Evolutionary conservation across 2,888 invertebrate species (phyloP).

Genomic region (Diploptera punctata): DNA sequence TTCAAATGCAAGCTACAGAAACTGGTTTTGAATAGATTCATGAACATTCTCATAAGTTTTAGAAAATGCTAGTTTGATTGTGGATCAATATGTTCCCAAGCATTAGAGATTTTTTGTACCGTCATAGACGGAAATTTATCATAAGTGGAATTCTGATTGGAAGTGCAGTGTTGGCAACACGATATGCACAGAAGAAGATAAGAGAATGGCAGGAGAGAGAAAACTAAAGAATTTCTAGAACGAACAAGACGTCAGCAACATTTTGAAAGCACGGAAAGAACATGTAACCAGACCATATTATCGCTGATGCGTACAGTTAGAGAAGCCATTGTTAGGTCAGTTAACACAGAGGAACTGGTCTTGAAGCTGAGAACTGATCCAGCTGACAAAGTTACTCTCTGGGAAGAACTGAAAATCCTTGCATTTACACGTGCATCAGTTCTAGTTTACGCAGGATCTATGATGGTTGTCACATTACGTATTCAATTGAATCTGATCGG

Average conservation of each 20-base stretch:
- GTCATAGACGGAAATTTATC: conserved; percentile 85
- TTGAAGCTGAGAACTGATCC: conserved; percentile 70
- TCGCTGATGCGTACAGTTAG: conserved; percentile 77
- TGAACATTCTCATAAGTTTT: neutral
- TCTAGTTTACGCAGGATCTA: conserved; percentile 81
- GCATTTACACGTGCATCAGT: conserved; percentile 81
- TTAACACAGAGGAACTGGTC: conserved; percentile 76
- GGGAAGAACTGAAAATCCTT: conserved; percentile 84
- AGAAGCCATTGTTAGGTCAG: conserved; percentile 68
- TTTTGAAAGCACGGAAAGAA: conserved; percentile 88
- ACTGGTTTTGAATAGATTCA: conserved; percentile 24
- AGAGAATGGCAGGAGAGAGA: conserved; percentile 86
- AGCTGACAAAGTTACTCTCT: conserved; percentile 76
- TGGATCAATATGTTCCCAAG: conserved; percentile 69
- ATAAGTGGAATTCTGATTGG: conserved; percentile 79
- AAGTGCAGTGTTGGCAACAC: conserved; percentile 73
- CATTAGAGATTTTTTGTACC: conserved; percentile 75
- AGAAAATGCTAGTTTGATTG: neutral
- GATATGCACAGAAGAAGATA: conserved; percentile 79
- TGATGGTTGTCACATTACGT: conserved; percentile 81
- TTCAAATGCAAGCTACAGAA: conserved; percentile 34
- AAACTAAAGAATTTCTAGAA: conserved; percentile 79
- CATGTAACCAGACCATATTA: conserved; percentile 85
- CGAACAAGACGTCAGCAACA: conserved; percentile 83
- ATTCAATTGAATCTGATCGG: conserved; percentile 90